Evolutionary conservation across 2,797 vertebrate genomes (phyloP).

Genomic region (Ctenosaura bakeri): DNA sequence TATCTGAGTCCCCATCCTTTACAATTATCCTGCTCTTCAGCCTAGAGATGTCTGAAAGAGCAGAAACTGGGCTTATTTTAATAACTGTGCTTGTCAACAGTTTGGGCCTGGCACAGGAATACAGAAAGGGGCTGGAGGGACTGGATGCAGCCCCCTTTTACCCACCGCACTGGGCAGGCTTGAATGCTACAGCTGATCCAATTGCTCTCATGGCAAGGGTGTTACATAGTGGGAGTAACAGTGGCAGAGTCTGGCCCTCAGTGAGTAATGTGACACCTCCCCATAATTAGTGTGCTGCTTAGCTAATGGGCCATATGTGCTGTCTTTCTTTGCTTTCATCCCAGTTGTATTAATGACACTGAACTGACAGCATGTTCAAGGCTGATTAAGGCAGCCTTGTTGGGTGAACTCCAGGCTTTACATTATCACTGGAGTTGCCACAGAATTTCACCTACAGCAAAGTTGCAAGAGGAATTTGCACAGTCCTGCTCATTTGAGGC

Average conservation of each 20-base stretch:
- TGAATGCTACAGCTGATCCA: not conserved
- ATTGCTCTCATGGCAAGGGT: not conserved
- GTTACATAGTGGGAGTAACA: constrained; percentile 19
- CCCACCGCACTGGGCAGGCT: not conserved
- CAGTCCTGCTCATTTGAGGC: not conserved
- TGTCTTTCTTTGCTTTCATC: constrained; percentile 59
- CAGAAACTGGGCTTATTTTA: not conserved
- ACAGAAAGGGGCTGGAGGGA: accelerated
- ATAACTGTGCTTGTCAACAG: constrained; percentile 12
- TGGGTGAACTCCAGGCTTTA: constrained; percentile 28
- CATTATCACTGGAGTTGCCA: constrained; percentile 16
- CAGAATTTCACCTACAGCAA: constrained; percentile 26
- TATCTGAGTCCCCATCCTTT: constrained; percentile 27
- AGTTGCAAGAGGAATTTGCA: not conserved
- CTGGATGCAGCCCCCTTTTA: accelerated
- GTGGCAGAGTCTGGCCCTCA: constrained; percentile 57
- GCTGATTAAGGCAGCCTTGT: constrained; percentile 43
- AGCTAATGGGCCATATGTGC: constrained; percentile 57
- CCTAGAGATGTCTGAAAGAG: not conserved
- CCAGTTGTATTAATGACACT: constrained; percentile 1
- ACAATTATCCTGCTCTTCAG: not conserved
- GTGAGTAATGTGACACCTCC: constrained; percentile 62
- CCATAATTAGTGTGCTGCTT: constrained; percentile 62
- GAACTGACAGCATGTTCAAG: constrained; percentile 49
- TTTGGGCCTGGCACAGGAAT: not conserved